Evolutionary conservation across 2,113 vertebrate genomes (phyloP), one percentile per base, ranked within the genome.

Genomic region (Corythornis cristatus): DNA sequence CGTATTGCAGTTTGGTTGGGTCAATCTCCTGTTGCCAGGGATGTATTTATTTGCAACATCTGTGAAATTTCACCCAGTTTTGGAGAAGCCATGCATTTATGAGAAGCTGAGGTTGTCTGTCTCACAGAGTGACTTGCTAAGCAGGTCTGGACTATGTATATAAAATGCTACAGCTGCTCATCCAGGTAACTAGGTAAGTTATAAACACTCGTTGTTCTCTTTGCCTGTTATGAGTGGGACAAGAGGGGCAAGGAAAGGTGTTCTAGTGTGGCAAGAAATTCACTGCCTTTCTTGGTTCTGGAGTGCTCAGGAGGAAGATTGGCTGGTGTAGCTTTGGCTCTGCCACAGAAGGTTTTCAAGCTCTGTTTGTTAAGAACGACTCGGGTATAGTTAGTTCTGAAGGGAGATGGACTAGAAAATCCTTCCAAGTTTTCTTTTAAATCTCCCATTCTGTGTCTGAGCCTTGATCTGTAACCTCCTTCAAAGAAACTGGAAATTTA

Each of bases 121-220:
- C 8, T n/a, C 68, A 68, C 73, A 4, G 53, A 46, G 23, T 51
- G 73, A 40, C 61, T 84, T 43, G 19, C 21, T n/a, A 21, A 42
- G 22, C n/a, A 23, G 1, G 1, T 43, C 23, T 0, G 0, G 35
- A 21, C 25, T 16, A 8, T n/a, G 65, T 66, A 10, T 25, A 3
- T 61, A 11, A 45, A 9, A 3, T 28, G n/a, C 29, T 57, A 37
- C 15, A 40, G 8, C 35, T 71, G 31, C 17, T 86, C 10, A 35
- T n/a, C 12, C 31, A 9, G 46, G 10, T 35, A 54, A 48, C 16
- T 10, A 18, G 23, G 11, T 33, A 70, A 78, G 15, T 74, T 71
- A 7, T 25, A 64, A 51, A 16, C 8, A 26, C 29, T 64, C 10
- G 0, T 17, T 43, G 11, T 58, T 51, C 31, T 50, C 17, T 13